phyloP scores from a whole-genome alignment of 2,888 invertebrate species.

The Lypha dubia region DNA sequence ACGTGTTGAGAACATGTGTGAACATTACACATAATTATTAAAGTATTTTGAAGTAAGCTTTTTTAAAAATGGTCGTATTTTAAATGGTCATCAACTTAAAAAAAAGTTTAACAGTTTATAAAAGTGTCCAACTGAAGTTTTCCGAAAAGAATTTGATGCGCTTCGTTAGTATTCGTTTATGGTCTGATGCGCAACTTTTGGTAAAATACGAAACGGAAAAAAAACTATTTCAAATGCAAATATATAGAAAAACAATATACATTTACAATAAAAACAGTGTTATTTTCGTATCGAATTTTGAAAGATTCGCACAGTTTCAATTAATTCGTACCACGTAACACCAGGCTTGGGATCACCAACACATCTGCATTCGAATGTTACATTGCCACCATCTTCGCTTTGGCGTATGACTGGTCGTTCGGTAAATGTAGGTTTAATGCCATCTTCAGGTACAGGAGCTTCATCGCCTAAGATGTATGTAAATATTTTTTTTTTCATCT shows the following conservation, averaged over 20 bases:
- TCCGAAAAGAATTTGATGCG: slow-evolving; percentile 8
- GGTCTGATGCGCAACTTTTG: background rate
- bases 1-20: no score
- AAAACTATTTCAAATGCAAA: no score
- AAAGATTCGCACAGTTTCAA: background rate
- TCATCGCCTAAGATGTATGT: slow-evolving; percentile 90
- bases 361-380: slow-evolving; percentile 98
- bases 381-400: slow-evolving; percentile 97
- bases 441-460: slow-evolving; percentile 95
- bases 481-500: slow-evolving; percentile 57
- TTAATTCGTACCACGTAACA: slow-evolving; percentile 91
- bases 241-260: no score
- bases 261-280: background rate
- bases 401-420: slow-evolving; percentile 98
- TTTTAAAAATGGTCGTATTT: no score
- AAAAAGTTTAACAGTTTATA: background rate
- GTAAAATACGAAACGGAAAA: background rate
- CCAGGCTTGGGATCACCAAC: slow-evolving; percentile 98
- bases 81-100: no score
- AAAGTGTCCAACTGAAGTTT: slow-evolving; percentile 13
- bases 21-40: no score
- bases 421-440: slow-evolving; percentile 98
- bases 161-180: background rate
- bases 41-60: no score
- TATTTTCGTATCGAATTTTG: background rate